Evolutionary conservation across 2,888 invertebrate genomes (phyloP).

Genomic region (Priapulus caudatus): DNA sequence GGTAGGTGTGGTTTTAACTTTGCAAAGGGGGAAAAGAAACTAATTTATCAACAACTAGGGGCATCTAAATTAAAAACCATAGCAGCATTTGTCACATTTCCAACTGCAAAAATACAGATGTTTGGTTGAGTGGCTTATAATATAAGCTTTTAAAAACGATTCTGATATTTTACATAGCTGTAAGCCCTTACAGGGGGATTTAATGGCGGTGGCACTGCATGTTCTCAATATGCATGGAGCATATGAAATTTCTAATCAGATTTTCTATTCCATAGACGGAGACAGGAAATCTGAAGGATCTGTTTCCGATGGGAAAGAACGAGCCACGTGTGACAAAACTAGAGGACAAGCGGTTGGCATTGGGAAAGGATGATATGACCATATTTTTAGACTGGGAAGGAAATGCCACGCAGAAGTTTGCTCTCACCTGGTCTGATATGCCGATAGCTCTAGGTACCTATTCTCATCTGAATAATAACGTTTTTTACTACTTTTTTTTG

Average conservation of each 20-base stretch:
- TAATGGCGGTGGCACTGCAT: no score
- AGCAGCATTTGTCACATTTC: not conserved
- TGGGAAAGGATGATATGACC: slow-evolving; percentile 75
- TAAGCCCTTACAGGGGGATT: no score
- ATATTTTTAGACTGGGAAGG: slow-evolving; percentile 68
- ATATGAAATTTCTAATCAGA: not conserved
- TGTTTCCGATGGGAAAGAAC: slow-evolving; percentile 65
- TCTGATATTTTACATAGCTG: no score
- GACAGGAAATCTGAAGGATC: slow-evolving; percentile 56
- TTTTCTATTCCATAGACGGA: not conserved
- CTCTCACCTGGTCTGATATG: slow-evolving; percentile 65
- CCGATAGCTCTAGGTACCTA: slow-evolving; percentile 54
- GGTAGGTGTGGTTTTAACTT: slow-evolving; percentile 45
- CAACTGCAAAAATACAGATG: no score
- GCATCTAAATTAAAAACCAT: not conserved
- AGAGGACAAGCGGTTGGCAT: slow-evolving; percentile 46
- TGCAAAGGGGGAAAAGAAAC: not conserved
- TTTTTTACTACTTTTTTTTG: slow-evolving; percentile 2
- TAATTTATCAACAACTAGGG: not conserved
- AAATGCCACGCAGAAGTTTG: slow-evolving; percentile 54
- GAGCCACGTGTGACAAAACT: slow-evolving; percentile 54
- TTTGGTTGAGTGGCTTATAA: no score
- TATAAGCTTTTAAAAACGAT: no score
- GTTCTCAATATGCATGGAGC: no score
- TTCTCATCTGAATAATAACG: not conserved